phyloP scores from a whole-genome alignment of 2,888 invertebrate genomes.

The Rotaria socialis region DNA sequence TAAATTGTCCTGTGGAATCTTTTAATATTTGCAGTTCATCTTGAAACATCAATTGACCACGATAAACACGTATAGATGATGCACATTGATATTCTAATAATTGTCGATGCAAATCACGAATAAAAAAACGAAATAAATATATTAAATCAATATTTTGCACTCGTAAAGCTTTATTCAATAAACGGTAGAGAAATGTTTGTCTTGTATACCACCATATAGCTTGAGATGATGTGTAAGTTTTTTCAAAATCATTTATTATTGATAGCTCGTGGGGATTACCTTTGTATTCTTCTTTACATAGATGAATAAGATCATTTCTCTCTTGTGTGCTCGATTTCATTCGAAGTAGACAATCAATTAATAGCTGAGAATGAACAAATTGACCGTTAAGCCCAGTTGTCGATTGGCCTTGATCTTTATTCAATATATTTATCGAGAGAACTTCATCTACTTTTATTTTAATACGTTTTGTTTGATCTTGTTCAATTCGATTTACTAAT shows the following conservation, averaged over 20 bases:
- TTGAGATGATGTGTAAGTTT: neutral
- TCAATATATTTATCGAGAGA: constrained; percentile 12
- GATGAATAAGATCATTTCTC: neutral
- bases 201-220: constrained; percentile 16
- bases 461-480: neutral
- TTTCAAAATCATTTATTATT: constrained; percentile 21
- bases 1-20: neutral
- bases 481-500: neutral
- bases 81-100: neutral
- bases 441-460: neutral
- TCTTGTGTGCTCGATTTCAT: neutral
- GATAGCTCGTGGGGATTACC: neutral
- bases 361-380: neutral
- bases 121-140: constrained; percentile 5
- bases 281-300: constrained; percentile 35
- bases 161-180: constrained; percentile 6
- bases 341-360: constrained; percentile 3
- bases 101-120: constrained; percentile 34
- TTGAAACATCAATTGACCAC: neutral
- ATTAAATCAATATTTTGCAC: constrained; percentile 20
- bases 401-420: neutral
- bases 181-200: constrained; percentile 10
- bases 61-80: neutral
- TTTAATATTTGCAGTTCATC: constrained; percentile 3
- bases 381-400: constrained; percentile 12